A percentile compares a stretch with the other conserved stretches of the same genome.
Conservation (phyloP, 1,140 invertebrate genomes). For the Eulimnadia texana region DNA sequence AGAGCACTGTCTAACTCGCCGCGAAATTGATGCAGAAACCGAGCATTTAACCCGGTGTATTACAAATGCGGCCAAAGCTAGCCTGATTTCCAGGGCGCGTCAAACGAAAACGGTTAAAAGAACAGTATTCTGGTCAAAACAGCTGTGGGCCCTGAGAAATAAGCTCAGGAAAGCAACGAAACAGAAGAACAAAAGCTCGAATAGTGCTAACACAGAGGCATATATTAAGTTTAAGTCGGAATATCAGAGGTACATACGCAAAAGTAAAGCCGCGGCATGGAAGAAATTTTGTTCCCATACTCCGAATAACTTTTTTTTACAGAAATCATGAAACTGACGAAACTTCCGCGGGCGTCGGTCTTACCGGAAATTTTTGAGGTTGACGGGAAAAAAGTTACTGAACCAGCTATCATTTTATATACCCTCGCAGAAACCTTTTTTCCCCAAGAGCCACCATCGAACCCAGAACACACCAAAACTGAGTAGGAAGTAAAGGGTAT, state of each 20-base stretch:
- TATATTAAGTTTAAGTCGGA: not conserved
- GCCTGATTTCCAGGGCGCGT: too few species aligned
- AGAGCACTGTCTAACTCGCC: too few species aligned
- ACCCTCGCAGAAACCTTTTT: not conserved
- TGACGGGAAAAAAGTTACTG: not conserved
- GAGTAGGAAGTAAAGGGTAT: not conserved
- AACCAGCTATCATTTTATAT: not conserved
- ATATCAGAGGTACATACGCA: not conserved
- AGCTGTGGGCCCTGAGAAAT: too few species aligned
- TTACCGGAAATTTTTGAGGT: not conserved
- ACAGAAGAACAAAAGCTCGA: too few species aligned
- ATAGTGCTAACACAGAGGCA: too few species aligned
- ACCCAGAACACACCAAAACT: not conserved
- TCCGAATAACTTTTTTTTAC: not conserved
- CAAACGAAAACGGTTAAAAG: too few species aligned
- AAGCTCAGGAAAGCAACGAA: too few species aligned
- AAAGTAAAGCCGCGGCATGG: not conserved
- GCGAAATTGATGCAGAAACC: too few species aligned
- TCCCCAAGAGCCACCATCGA: not conserved
- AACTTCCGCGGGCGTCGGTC: not conserved
- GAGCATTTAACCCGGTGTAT: too few species aligned
- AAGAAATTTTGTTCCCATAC: not conserved
- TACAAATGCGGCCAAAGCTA: too few species aligned
- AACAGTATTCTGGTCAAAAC: too few species aligned
- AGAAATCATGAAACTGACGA: not conserved